Evolutionary conservation across 1,140 invertebrate genomes (phyloP), one percentile per base, ranked within the genome.

Genomic region (Caenorhabditis elegans): DNA sequence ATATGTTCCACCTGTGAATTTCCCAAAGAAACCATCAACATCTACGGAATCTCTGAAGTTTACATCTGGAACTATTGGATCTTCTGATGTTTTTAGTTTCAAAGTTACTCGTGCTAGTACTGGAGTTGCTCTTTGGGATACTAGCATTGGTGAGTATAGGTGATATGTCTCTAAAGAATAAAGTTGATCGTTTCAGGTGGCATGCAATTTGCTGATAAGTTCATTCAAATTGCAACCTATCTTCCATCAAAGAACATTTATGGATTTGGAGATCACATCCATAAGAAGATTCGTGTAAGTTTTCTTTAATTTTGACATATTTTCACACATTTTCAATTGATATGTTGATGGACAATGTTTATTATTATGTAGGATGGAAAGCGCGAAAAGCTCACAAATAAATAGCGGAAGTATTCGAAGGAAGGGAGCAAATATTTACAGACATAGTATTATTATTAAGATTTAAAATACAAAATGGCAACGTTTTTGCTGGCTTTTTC

Each of bases 241-340:
- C 80, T 91, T 15, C 86, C 89, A 17, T 88, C 90, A 3, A 80
- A 89, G 22, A 88, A 87, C 19, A 85, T 85, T 28, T 91, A 91
- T 82, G 91, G 91, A 6, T 91, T 91, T 79, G 91, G 91, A 15
- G 90, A 91, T 80, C 89, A 91, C 79, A 85, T 88, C 34, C 91
- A 91, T 78, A 81, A 83, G 43, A 81, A 83, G 83, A 89, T 87
- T 86, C 89, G 85, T 89, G 88, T 87, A 85, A 83, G 70, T 46
- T 46, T 4, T 5, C 15, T 39, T 17, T 11, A 3, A 11, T 22
- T 79, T 39, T 6, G 39, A 5, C 6, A 5, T 5, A 5, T 15
- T 43, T 43, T 43, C 6, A 15, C 39, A 15, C 39, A 15, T 43
- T 43, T 43, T 5, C 39, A 43, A 43, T n/a, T n/a, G n/a, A n/a